Conservation (phyloP, 2,797 vertebrate species). For the Acanthurus leucopareius region DNA sequence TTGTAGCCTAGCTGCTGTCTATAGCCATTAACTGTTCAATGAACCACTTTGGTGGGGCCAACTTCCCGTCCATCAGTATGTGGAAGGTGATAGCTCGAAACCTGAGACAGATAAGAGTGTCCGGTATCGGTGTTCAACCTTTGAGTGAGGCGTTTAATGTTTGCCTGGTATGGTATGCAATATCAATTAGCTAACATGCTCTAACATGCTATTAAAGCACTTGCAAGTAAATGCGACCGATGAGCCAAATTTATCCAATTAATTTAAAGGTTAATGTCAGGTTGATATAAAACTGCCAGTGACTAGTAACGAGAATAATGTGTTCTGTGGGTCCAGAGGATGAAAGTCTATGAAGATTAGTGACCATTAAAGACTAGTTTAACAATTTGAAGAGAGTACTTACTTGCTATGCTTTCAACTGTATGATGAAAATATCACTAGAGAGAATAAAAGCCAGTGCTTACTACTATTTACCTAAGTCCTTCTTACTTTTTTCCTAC, state of each 20-base stretch:
- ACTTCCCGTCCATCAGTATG: constrained; percentile 28
- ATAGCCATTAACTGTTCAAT: neutral
- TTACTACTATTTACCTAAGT: no score
- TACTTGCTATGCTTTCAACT: no score
- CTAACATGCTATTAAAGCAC: constrained; percentile 46
- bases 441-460: no score
- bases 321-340: no score
- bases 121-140: constrained; percentile 15
- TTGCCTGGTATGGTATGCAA: constrained; percentile 51
- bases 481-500: no score
- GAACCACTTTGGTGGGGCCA: constrained; percentile 34
- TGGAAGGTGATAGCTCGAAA: constrained; percentile 59
- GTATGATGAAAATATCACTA: no score
- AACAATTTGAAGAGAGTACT: no score
- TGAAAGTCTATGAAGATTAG: no score
- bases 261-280: no score
- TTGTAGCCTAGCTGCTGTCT: constrained; percentile 8
- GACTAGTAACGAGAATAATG: no score
- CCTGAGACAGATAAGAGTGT: constrained; percentile 41
- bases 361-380: no score
- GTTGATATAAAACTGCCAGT: no score
- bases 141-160: constrained; percentile 5
- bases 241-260: constrained; percentile 30
- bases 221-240: constrained; percentile 37
- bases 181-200: constrained; percentile 40